Conservation (phyloP, 2,888 invertebrate species). For the Tortrix viridana region DNA sequence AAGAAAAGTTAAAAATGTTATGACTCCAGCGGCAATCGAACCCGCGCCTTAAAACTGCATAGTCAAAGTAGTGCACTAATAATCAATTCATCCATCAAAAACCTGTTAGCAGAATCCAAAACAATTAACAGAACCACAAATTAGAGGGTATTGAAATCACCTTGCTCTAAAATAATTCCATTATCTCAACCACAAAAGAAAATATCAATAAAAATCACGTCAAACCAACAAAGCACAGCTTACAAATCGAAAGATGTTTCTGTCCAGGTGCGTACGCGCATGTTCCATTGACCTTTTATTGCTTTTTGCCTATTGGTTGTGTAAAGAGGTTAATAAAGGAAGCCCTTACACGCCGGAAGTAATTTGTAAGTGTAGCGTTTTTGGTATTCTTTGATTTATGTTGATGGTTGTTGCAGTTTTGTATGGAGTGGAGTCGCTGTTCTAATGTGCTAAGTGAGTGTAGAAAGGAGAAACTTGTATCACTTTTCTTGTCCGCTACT, state of each 20-base stretch:
- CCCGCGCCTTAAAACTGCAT: too few relatives aligned
- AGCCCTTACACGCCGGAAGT: slow-evolving; percentile 49
- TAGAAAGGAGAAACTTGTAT: background rate
- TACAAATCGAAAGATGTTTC: slow-evolving; percentile 49
- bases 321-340: slow-evolving; percentile 33
- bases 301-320: slow-evolving; percentile 38
- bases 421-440: slow-evolving; percentile 17
- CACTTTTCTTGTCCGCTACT: too few relatives aligned
- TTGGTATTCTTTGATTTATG: slow-evolving; percentile 36
- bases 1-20: too few relatives aligned
- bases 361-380: slow-evolving; percentile 48
- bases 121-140: background rate
- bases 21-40: too few relatives aligned
- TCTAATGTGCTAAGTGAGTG: background rate
- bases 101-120: too few relatives aligned
- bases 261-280: slow-evolving; percentile 46
- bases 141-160: background rate
- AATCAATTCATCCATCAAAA: too few relatives aligned
- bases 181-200: background rate
- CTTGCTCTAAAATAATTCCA: background rate
- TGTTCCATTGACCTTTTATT: slow-evolving; percentile 51
- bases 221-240: slow-evolving; percentile 36
- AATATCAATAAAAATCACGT: slow-evolving; percentile 35
- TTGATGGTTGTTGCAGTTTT: slow-evolving; percentile 13
- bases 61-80: too few relatives aligned